Conservation (phyloP, 2,888 invertebrate genomes). For the Sarcophaga carnaria region DNA sequence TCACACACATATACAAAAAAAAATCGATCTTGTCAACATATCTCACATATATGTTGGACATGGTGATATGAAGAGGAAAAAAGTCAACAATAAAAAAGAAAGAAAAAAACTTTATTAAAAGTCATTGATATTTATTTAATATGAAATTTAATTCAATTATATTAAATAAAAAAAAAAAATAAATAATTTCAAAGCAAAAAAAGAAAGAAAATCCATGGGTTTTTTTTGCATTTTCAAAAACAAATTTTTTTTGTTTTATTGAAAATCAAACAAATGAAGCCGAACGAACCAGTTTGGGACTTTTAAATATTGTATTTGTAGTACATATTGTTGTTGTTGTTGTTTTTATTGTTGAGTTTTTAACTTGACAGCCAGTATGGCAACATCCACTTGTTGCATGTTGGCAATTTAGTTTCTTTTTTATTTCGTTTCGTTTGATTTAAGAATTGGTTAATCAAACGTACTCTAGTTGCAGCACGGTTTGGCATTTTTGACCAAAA, state of each 20-base stretch:
- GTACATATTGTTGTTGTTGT: conserved; percentile 1
- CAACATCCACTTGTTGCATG: conserved; percentile 69
- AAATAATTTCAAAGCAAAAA: conserved; percentile 22
- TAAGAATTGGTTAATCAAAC: conserved; percentile 22
- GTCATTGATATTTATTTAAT: conserved; percentile 63
- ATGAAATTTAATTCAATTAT: conserved; percentile 39
- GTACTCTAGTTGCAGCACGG: not conserved
- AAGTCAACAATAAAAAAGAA: not conserved
- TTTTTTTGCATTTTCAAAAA: no score
- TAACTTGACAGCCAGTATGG: conserved; percentile 66
- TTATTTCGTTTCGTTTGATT: not conserved
- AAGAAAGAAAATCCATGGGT: not conserved
- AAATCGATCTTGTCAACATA: conserved; percentile 6
- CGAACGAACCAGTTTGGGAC: conserved; percentile 60
- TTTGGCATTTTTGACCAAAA: conserved; percentile 11
- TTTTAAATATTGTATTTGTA: conserved; percentile 8
- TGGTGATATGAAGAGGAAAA: not conserved
- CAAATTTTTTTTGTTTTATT: no score
- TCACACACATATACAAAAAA: not conserved
- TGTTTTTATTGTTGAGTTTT: conserved; percentile 26
- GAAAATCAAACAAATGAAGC: conserved; percentile 63
- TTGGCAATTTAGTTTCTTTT: conserved; percentile 36
- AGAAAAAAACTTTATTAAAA: conserved; percentile 34
- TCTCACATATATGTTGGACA: conserved; percentile 43
- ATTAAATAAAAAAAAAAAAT: not conserved